Percentiles rank a stretch among this genome's conserved stretches.
Evolutionary conservation across 2,888 invertebrate species (phyloP).

Genomic region (Helleia helle): DNA sequence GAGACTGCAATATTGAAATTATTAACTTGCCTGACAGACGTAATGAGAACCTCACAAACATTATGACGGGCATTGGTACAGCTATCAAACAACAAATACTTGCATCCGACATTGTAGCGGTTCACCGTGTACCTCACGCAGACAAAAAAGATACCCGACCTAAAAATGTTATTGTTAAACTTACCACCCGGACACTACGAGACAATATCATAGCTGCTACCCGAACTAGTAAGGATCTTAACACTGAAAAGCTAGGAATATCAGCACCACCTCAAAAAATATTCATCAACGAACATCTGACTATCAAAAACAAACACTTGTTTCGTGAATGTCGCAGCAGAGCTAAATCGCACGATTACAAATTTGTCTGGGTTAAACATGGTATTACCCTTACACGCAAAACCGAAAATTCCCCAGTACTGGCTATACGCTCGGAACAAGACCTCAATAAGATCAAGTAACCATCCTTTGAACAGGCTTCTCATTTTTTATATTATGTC

Average conservation of each 20-base stretch:
- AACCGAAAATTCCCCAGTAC: neutral
- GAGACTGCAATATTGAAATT: neutral
- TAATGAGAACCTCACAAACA: neutral
- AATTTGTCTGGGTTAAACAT: neutral
- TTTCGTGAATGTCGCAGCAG: neutral
- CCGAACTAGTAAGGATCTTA: neutral
- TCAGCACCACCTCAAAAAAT: neutral
- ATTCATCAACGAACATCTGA: neutral
- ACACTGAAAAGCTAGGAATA: neutral
- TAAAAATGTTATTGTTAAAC: neutral
- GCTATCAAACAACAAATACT: no score
- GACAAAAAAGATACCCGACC: neutral
- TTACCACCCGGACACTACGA: neutral
- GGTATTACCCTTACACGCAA: neutral
- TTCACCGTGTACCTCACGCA: neutral
- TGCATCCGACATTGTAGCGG: no score
- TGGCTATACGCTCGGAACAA: no score
- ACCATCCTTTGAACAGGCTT: no score
- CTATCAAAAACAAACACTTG: neutral
- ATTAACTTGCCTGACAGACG: neutral
- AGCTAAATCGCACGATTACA: neutral
- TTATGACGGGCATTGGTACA: no score
- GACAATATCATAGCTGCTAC: neutral
- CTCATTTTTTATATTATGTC: no score
- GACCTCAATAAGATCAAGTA: no score